Base-by-base conservation (phyloP, 2,888 invertebrate genomes). In the Erynnis tages region DNA sequence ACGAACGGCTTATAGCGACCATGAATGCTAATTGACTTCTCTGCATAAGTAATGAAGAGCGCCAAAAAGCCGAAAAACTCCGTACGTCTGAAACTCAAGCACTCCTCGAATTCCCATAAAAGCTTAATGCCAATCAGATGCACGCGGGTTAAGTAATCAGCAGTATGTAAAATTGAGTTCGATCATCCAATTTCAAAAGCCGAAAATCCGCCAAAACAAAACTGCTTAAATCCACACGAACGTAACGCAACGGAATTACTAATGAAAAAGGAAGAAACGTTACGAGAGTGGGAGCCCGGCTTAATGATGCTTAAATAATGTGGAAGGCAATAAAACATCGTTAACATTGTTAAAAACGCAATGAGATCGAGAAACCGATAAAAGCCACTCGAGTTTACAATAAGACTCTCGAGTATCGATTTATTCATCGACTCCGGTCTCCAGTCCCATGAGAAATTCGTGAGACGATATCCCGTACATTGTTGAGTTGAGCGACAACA, bases 331-430 rank as follows among this genome's bases (percentile, higher is more conserved):
- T 50, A 43, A 35, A 50, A 50, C 46, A 50, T 43, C 43, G 50
- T 50, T 43, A 50, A 50, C 50, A 50, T 50, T 50, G 50, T 50
- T 50, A 50, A 50, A n/a, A 50, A 43, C 50, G 50, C 35, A 43
- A 50, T 50, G 50, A 50, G 50, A 50, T 50, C 50, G 50, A 50
- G 50, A 50, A 50, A 50, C 50, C 50, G 50, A 50, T 50, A 50
- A 50, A 50, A 49, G 50, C 35, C 50, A 50, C 50, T 50, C 50
- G 50, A 50, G 50, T 50, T 43, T 50, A 50, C 50, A 50, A 50
- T 50, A 50, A 50, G 50, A 29, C 50, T 44, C 50, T 52, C 14
- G 50, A 52, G 50, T 52, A 52, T 52, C 50, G 50, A 52, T 50
- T 50, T 50, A 50, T 50, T 43, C 49, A 50, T 50, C 49, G 40